A percentile compares a stretch with the other conserved stretches of the same genome.
Conservation (phyloP, 2,797 vertebrate species). For the Pseudochirops corinnae region DNA sequence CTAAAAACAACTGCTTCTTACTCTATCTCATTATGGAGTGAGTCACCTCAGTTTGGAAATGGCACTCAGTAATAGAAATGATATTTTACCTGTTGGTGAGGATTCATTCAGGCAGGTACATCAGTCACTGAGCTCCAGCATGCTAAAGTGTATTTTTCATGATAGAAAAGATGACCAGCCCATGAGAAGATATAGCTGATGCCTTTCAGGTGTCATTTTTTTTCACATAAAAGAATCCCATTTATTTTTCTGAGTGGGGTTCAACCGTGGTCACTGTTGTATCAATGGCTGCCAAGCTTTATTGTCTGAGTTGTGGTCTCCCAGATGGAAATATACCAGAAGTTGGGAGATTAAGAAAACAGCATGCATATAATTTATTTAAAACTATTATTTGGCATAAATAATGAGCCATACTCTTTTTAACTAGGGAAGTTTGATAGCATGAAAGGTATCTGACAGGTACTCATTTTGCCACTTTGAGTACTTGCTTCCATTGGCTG, state of each 20-base stretch:
- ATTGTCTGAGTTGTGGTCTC: slow-evolving; percentile 37
- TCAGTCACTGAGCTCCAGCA: slow-evolving; percentile 67
- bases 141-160: slow-evolving; percentile 62
- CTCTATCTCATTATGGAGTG: slow-evolving; percentile 74
- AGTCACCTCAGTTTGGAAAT: slow-evolving; percentile 73
- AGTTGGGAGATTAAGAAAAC: slow-evolving; percentile 12
- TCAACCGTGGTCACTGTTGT: slow-evolving; percentile 58
- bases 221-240: slow-evolving; percentile 63
- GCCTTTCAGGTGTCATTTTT: slow-evolving; percentile 65
- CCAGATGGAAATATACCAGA: neutral
- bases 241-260: slow-evolving; percentile 66
- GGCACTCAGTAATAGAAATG: slow-evolving; percentile 73
- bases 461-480: slow-evolving; percentile 42
- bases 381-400: slow-evolving; percentile 18
- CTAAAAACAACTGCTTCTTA: slow-evolving; percentile 76
- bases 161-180: slow-evolving; percentile 74
- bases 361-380: neutral
- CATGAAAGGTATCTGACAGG: neutral
- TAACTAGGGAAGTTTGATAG: slow-evolving; percentile 30
- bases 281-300: slow-evolving; percentile 51
- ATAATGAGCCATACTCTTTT: slow-evolving; percentile 6
- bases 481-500: neutral
- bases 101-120: slow-evolving; percentile 77
- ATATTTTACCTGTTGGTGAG: slow-evolving; percentile 80
- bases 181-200: slow-evolving; percentile 60